Conservation (phyloP, 2,888 invertebrate species). For the Scaptodrosophila latifasciaeformis region DNA sequence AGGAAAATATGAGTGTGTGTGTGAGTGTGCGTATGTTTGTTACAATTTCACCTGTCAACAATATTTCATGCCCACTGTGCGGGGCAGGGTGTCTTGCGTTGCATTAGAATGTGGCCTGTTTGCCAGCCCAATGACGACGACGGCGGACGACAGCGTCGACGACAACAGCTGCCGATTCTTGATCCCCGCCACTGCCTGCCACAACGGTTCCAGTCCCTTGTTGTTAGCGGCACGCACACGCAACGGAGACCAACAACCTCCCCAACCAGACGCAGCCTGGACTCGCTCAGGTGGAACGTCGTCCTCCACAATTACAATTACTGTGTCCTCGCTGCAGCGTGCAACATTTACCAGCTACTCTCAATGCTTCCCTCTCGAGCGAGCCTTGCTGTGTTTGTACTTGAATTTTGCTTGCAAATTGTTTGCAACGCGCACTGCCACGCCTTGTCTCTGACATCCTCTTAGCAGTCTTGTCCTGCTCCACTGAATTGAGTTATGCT, state of each 20-base stretch:
- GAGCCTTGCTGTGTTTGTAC: conserved; percentile 13
- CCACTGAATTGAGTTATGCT: conserved; percentile 2
- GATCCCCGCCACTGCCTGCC: conserved; percentile 17
- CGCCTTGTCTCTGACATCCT: no score
- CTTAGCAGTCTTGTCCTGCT: conserved; percentile 8
- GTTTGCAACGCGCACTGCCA: conserved; percentile 5
- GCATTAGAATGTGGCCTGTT: conserved; percentile 50
- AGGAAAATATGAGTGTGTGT: conserved; percentile 33
- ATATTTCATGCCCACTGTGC: conserved; percentile 64
- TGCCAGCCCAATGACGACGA: not conserved
- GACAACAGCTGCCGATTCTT: conserved; percentile 51
- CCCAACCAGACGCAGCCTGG: not conserved
- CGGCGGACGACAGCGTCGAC: conserved; percentile 3
- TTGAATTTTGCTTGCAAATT: conserved; percentile 11
- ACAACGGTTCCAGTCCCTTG: conserved; percentile 2
- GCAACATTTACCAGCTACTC: conserved; percentile 52
- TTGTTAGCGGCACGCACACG: conserved; percentile 11
- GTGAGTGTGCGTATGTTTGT: conserved; percentile 16
- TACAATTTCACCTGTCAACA: conserved; percentile 62
- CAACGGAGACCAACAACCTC: conserved; percentile 5
- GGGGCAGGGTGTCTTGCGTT: conserved; percentile 25
- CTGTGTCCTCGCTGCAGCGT: conserved; percentile 20
- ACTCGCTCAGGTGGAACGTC: conserved; percentile 49
- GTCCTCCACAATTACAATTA: no score
- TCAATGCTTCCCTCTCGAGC: conserved; percentile 27